Base-by-base conservation (phyloP, 1,140 invertebrate genomes). In the Drosophila trapezifrons region DNA sequence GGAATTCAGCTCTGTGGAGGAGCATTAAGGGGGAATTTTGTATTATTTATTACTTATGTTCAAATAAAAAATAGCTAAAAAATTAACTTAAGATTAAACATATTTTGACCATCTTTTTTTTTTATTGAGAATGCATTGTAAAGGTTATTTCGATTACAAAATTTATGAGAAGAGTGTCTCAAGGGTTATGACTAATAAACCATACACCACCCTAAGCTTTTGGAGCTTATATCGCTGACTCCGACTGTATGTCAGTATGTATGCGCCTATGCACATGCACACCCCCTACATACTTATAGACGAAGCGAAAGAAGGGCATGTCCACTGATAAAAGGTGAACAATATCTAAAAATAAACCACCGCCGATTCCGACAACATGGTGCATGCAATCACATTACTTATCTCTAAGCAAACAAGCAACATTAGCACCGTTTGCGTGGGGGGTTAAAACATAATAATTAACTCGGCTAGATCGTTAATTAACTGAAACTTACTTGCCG, bases 1-100 rank as follows among this genome's bases (percentile, higher is more conserved):
- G 93, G 54, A 95, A 92, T 57, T 95, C 94, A 32, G 96, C 96
- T 90, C 98, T 98, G 32, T 37, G 32, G 92, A 94, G 94, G 94
- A 91, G 91, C 72, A 20, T 76, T 72, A 75, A 59, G 58, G 10
- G 6, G 13, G 0, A 49, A 43, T 46, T 46, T 64, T 37, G 29
- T 63, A 17, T 47, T 74, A 80, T 45, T 75, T 64, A 42, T 60
- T 70, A n/a, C 1, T 52, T 18, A 12, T 4, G 10, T 7, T 62
- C 63, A n/a, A 78, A 29, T 18, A 38, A 6, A 3, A 20, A 13
- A 47, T 40, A n/a, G n/a, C 8, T 20, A 9, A 1, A 15, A 37
- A 22, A 6, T 37, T 25, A 2, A 17, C 4, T 9, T 15, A 12
- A 10, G 13, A 15, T 37, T 5, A 37, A 37, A 8, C 9, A 29